phyloP scores from a whole-genome alignment of 2,888 invertebrate species.

The Empis stercorea region DNA sequence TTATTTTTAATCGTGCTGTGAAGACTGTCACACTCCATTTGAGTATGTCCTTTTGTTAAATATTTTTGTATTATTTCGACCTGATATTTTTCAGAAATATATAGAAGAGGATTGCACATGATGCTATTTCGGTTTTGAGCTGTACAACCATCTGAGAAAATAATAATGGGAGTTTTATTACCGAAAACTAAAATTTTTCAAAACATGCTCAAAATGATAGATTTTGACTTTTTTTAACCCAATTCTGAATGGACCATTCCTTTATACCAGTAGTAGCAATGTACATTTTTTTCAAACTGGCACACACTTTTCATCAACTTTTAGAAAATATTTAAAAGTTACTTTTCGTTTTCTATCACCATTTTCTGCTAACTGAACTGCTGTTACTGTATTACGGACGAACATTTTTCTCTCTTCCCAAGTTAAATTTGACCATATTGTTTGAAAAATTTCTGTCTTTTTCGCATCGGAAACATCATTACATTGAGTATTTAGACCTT shows the following conservation, averaged over 20 bases:
- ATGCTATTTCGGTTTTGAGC: conserved; percentile 2
- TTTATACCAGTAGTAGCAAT: conserved; percentile 2
- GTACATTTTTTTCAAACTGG: neutral
- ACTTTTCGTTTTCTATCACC: neutral
- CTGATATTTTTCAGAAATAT: neutral
- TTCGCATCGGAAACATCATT: neutral
- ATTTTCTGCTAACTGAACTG: neutral
- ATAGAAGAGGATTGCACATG: conserved; percentile 3
- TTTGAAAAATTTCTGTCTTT: neutral
- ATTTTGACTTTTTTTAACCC: neutral
- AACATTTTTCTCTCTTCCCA: conserved; percentile 3
- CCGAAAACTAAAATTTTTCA: too few relatives aligned
- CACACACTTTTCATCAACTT: neutral
- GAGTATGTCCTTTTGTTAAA: conserved; percentile 3
- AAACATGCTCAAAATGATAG: too few relatives aligned
- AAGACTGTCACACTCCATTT: conserved; percentile 5
- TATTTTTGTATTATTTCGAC: conserved; percentile 1
- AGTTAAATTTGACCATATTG: neutral
- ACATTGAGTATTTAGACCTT: neutral
- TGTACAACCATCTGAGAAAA: neutral
- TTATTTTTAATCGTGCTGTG: conserved; percentile 5
- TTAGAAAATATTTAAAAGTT: conserved; percentile 4
- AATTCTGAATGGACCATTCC: conserved; percentile 5
- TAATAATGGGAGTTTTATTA: conserved; percentile 1
- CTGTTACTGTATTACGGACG: neutral